These are phyloP conservation scores for Julus scandinavius DNA, from an alignment of 2,888 invertebrate genomes.

Conservation along the genomic window DNA sequence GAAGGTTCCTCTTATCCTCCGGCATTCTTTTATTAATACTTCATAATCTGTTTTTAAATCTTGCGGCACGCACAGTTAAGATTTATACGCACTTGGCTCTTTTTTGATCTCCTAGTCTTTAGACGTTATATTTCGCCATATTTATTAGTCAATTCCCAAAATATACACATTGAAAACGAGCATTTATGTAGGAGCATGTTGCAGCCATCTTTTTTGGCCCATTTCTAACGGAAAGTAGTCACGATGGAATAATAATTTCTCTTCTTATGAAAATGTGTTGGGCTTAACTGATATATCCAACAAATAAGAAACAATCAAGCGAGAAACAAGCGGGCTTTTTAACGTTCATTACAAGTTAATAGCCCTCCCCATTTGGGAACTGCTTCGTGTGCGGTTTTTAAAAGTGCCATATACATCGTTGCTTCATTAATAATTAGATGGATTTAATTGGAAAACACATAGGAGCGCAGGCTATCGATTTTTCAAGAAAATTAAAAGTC, in stretches of 20 bases:
- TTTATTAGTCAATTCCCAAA: constrained; percentile 12
- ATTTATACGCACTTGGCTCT: constrained; percentile 20
- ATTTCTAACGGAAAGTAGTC: constrained; percentile 20
- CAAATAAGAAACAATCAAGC: constrained; percentile 39
- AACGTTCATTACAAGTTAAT: constrained; percentile 42
- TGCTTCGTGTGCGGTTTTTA: constrained; percentile 42
- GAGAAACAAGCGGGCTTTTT: constrained; percentile 30
- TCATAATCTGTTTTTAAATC: constrained; percentile 42
- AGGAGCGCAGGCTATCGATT: constrained; percentile 9
- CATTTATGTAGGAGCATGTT: background rate
- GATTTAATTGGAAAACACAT: constrained; percentile 42
- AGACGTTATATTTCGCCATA: constrained; percentile 8
- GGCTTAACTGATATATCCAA: constrained; percentile 26
- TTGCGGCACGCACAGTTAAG: background rate
- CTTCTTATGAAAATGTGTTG: constrained; percentile 39
- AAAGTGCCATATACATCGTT: constrained; percentile 42
- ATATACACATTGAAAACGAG: background rate
- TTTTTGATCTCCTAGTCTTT: background rate
- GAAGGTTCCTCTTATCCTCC: background rate
- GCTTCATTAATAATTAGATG: constrained; percentile 42
- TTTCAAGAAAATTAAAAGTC: constrained; percentile 42
- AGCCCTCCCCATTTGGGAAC: constrained; percentile 42
- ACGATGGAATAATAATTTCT: constrained; percentile 34
- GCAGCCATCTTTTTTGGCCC: constrained; percentile 14
- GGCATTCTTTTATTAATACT: constrained; percentile 24